Percentiles rank a stretch among this genome's conserved stretches.
These are phyloP conservation scores for Acronicta aceris DNA, from an alignment of 2,888 invertebrate species.

Conservation along the genomic window DNA sequence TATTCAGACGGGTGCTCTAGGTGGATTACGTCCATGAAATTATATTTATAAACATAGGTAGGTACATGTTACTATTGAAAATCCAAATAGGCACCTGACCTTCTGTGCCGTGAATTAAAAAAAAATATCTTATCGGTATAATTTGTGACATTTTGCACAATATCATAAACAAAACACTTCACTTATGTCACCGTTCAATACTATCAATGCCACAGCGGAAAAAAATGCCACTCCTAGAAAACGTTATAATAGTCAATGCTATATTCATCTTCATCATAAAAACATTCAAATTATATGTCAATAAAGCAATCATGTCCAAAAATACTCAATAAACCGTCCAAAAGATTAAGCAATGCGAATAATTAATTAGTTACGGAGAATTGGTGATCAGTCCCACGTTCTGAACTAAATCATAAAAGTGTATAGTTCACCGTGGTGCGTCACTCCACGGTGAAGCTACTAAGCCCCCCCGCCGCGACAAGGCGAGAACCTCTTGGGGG, in stretches of 20 bases:
- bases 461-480: too few relatives aligned
- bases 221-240: slow-evolving; percentile 34
- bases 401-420: slow-evolving; percentile 2
- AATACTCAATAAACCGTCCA: slow-evolving; percentile 25
- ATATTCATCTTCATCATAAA: slow-evolving; percentile 16
- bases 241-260: slow-evolving; percentile 22
- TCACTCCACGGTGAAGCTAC: too few relatives aligned
- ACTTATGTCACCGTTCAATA: slow-evolving; percentile 27
- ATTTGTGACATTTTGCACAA: slow-evolving; percentile 15
- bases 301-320: slow-evolving; percentile 25
- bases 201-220: slow-evolving; percentile 26
- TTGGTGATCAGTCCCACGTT: slow-evolving; percentile 31
- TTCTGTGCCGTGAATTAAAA: slow-evolving; percentile 5
- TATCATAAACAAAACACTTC: slow-evolving; percentile 7
- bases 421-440: too few relatives aligned
- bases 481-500: too few relatives aligned
- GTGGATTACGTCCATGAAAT: too few relatives aligned
- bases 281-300: slow-evolving; percentile 23
- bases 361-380: slow-evolving; percentile 24
- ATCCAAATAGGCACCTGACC: not conserved
- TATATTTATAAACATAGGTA: too few relatives aligned
- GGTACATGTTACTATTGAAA: not conserved
- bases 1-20: too few relatives aligned
- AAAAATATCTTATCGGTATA: not conserved
- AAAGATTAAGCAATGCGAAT: slow-evolving; percentile 2